Percentiles rank a stretch among this genome's conserved stretches.
phyloP scores from a whole-genome alignment of 2,113 vertebrate species.

The Gasterosteus nipponicus region DNA sequence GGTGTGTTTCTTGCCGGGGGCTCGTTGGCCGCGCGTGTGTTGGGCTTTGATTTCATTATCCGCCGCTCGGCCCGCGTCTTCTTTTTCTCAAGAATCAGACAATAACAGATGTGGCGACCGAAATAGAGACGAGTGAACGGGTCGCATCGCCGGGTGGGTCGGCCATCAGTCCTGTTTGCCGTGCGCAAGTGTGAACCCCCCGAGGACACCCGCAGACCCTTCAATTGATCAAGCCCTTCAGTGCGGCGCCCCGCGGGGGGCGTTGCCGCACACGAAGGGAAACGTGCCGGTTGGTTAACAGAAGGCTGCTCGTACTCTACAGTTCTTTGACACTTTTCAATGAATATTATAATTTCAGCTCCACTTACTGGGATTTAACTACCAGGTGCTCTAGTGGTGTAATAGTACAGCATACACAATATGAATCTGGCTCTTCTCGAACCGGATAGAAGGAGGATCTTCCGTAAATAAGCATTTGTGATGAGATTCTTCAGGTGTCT shows the following conservation, averaged over 20 bases:
- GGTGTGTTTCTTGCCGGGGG: conserved; percentile 84
- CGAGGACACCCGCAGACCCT: conserved; percentile 57
- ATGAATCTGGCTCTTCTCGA: no score
- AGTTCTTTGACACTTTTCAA: not conserved
- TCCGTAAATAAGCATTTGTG: no score
- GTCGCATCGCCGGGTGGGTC: conserved; percentile 70
- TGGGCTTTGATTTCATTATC: conserved; percentile 85
- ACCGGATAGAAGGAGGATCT: no score
- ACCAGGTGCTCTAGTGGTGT: no score
- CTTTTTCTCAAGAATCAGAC: conserved; percentile 84
- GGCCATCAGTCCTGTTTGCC: conserved; percentile 74
- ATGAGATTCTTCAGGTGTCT: no score
- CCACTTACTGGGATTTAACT: no score
- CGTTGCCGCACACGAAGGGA: not conserved
- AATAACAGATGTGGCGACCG: conserved; percentile 85
- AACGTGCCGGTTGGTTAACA: not conserved
- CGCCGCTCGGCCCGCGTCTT: conserved; percentile 80
- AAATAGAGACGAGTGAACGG: conserved; percentile 81
- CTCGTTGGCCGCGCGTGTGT: conserved; percentile 80
- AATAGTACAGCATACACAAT: no score
- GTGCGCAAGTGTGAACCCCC: conserved; percentile 68
- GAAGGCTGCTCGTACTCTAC: not conserved
- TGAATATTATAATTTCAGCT: no score
- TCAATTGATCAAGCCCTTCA: conserved; percentile 59
- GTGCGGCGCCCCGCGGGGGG: not conserved